Evolutionary conservation across 2,888 invertebrate genomes (phyloP).

Genomic region (Quadroppia sp.): DNA sequence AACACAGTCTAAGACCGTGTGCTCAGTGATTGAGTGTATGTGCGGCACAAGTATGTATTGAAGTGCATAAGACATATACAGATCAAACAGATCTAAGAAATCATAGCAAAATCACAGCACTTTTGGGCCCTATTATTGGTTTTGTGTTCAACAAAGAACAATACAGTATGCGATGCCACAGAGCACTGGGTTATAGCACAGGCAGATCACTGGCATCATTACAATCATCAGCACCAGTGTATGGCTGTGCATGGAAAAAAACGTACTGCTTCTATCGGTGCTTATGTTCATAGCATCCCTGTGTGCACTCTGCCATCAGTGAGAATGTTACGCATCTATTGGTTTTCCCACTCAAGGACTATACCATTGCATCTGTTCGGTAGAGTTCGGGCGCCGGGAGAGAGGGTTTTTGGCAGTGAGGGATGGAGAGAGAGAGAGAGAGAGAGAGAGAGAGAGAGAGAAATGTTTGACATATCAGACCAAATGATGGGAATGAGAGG

Average conservation of each 20-base stretch:
- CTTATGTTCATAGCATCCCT: constrained; percentile 4
- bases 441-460: not conserved
- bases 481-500: not conserved
- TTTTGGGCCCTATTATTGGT: constrained; percentile 15
- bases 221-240: not conserved
- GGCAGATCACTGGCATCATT: not conserved
- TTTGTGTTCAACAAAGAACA: constrained; percentile 13
- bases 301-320: not conserved
- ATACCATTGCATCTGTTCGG: not conserved
- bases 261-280: not conserved
- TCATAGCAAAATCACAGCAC: constrained; percentile 14
- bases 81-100: not conserved
- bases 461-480: not conserved
- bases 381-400: not conserved
- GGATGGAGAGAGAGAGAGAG: no score
- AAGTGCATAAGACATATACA: not conserved
- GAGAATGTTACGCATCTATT: constrained; percentile 13
- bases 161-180: constrained; percentile 6
- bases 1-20: not conserved
- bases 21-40: not conserved
- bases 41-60: not conserved
- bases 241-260: not conserved
- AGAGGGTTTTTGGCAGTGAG: not conserved
- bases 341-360: not conserved
- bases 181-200: not conserved